A percentile compares a stretch with the other conserved stretches of the same genome.
phyloP scores from a whole-genome alignment of 2,888 invertebrate genomes.

The Caenorhabditis sp. region DNA sequence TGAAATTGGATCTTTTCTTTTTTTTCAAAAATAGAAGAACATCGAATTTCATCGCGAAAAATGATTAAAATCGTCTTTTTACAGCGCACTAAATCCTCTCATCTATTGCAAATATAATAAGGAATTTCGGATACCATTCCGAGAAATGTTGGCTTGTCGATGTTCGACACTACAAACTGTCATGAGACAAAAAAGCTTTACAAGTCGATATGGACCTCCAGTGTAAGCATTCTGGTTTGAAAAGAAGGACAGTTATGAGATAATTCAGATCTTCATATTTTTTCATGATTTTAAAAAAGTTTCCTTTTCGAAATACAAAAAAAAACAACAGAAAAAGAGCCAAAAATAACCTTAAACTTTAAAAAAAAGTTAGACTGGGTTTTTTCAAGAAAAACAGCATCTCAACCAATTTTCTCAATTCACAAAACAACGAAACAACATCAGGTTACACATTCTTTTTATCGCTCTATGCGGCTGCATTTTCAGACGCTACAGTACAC shows the following conservation, averaged over 20 bases:
- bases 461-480: conserved; percentile 13
- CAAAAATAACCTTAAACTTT: too few relatives aligned
- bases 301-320: background rate
- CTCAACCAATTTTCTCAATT: conserved; percentile 38
- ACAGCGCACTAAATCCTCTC: conserved; percentile 79
- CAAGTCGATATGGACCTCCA: conserved; percentile 64
- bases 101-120: conserved; percentile 81
- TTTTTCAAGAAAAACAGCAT: conserved; percentile 30
- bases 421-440: conserved; percentile 8
- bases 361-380: too few relatives aligned
- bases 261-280: too few relatives aligned
- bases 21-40: too few relatives aligned
- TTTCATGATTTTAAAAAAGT: too few relatives aligned
- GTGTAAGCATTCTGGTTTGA: conserved; percentile 42
- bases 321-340: background rate
- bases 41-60: too few relatives aligned
- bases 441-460: conserved; percentile 19
- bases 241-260: too few relatives aligned
- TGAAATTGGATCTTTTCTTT: too few relatives aligned
- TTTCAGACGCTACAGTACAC: conserved; percentile 43
- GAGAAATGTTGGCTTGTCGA: conserved; percentile 71
- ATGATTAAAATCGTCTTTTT: conserved; percentile 20
- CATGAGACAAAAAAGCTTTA: conserved; percentile 68
- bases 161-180: conserved; percentile 69
- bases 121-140: conserved; percentile 71